A percentile compares a stretch with the other conserved stretches of the same genome.
These are phyloP conservation scores for Lepidochrysops patricia DNA, from an alignment of 2,888 invertebrate species.

Conservation along the genomic window DNA sequence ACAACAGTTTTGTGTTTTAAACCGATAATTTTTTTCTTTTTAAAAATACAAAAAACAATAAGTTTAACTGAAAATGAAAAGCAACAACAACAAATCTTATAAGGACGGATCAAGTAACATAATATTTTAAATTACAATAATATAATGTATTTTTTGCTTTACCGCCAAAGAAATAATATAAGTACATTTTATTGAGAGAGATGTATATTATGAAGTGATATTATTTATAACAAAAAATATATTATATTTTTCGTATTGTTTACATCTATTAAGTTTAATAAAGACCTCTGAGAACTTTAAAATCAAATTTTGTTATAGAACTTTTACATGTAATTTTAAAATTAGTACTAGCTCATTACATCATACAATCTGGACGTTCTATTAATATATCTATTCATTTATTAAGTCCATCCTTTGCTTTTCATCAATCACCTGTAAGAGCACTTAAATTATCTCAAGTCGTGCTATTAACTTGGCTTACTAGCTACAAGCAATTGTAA, in stretches of 20 bases:
- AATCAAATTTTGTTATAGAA: too few species aligned
- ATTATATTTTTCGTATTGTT: background rate
- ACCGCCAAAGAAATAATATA: too few species aligned
- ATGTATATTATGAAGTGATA: too few species aligned
- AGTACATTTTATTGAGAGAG: too few species aligned
- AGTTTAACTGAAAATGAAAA: background rate
- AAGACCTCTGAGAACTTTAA: too few species aligned
- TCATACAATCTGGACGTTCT: background rate
- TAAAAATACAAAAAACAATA: background rate
- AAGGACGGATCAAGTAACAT: background rate
- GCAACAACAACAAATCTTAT: background rate
- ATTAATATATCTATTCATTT: background rate
- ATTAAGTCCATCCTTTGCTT: background rate
- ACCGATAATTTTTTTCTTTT: background rate
- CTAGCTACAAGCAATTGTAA: background rate
- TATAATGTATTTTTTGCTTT: background rate
- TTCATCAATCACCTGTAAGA: background rate
- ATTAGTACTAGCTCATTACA: background rate
- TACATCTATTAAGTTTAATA: too few species aligned
- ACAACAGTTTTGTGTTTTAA: background rate
- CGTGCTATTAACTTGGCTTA: background rate
- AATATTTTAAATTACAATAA: background rate
- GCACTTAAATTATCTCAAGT: slow-evolving; percentile 3
- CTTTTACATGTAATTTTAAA: too few species aligned
- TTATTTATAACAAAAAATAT: background rate